Base-by-base conservation (phyloP, 1,140 invertebrate genomes). In the Nebria ingens region DNA sequence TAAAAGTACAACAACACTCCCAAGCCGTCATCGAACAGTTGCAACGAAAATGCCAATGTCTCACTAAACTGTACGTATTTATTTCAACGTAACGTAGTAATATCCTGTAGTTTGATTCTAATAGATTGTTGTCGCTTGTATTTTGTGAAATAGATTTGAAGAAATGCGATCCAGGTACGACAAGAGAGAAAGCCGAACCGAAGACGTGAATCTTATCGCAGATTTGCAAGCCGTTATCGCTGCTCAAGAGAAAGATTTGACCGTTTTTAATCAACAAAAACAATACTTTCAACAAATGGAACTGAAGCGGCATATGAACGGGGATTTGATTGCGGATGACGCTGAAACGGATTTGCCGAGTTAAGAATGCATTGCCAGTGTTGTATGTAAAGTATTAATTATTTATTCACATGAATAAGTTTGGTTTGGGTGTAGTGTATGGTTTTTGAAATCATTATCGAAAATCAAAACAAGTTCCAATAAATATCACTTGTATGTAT, bases 11-110 rank as follows among this genome's bases (percentile, higher is more conserved):
- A 21, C 68, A 67, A 51, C 63, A 69, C 61, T 64, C 68, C 38
- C 71, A 76, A 61, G 69, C 64, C 50, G 65, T 73, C 56, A 75
- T 77, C 23, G 74, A 76, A 60, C 72, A 75, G 59, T 63, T 76
- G 54, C 75, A 77, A 61, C 65, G 71, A 54, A 76, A 76, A 60
- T 75, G 73, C 56, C 67, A 70, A 53, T 76, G 74, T 56, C 64
- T 77, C 38, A 75, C 75, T 13, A 76, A 77, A 67, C 62, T 78
- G 74, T 77, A 70, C 76, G 75, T 74, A 56, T n/a, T n/a, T n/a
- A n/a, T n/a, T n/a, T n/a, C n/a, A n/a, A n/a, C n/a, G n/a, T n/a
- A 34, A 49, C 11, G 49, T 15, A 49, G 6, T 3, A 2, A 25
- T 21, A 13, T 38, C 13, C 22, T 34, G 13, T 53, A 53, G 13